Evolutionary conservation across 2,113 vertebrate species (phyloP).

Genomic region (Poecile atricapillus): DNA sequence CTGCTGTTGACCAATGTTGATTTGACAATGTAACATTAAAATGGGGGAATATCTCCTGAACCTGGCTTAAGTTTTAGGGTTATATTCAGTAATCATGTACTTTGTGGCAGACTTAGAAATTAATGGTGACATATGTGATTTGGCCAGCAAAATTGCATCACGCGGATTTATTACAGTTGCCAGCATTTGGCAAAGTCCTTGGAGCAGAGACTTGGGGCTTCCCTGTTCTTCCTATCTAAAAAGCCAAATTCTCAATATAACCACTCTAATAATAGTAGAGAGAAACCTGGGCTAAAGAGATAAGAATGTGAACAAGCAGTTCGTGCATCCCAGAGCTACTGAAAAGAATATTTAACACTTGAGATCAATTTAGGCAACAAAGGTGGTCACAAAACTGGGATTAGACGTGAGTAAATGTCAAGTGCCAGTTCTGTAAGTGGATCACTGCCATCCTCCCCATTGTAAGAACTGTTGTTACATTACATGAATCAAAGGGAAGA

Average conservation of each 20-base stretch:
- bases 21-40: background rate
- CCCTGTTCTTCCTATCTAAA: background rate
- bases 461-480: background rate
- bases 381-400: background rate
- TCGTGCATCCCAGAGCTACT: background rate
- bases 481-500: background rate
- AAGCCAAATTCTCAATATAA: background rate
- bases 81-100: background rate
- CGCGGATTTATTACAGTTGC: background rate
- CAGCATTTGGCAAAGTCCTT: background rate
- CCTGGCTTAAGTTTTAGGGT: background rate
- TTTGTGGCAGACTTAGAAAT: background rate
- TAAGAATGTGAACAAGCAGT: background rate
- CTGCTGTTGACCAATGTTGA: background rate
- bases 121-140: fast-evolving
- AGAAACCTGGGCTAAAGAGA: background rate
- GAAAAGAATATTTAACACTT: background rate
- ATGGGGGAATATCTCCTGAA: background rate
- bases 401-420: background rate
- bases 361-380: background rate
- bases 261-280: background rate
- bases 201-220: background rate
- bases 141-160: background rate
- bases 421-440: background rate
- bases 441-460: background rate